These are phyloP conservation scores for Drosophila emarginata DNA, from an alignment of 2,888 invertebrate species.

Conservation along the genomic window DNA sequence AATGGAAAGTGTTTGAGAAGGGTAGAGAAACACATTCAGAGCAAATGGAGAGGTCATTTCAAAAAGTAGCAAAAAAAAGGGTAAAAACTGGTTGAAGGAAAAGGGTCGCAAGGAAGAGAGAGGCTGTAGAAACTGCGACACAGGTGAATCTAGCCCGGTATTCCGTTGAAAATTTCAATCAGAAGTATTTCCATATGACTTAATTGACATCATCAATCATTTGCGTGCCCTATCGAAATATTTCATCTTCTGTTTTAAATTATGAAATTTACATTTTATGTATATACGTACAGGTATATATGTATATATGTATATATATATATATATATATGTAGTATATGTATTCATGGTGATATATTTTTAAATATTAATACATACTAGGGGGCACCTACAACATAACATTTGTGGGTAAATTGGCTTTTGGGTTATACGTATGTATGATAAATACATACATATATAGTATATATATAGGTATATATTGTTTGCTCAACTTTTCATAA, in stretches of 20 bases:
- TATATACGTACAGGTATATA: no score
- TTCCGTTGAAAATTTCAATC: neutral
- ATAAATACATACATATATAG: constrained; percentile 25
- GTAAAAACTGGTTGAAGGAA: neutral
- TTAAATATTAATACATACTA: neutral
- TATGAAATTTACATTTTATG: constrained; percentile 8
- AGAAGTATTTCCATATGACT: neutral
- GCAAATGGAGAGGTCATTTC: neutral
- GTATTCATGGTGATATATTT: neutral
- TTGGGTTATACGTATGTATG: neutral
- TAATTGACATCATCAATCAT: constrained; percentile 8
- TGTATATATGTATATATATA: no score
- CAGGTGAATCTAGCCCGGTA: neutral
- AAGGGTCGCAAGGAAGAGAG: neutral
- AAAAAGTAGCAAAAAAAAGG: neutral
- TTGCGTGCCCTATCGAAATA: neutral
- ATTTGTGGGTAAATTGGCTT: neutral
- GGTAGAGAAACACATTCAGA: neutral
- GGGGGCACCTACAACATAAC: neutral
- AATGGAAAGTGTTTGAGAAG: neutral
- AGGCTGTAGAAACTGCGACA: neutral
- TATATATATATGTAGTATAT: neutral
- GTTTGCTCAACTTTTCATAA: constrained; percentile 43
- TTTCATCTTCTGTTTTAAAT: constrained; percentile 6
- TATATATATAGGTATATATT: constrained; percentile 38